phyloP scores from a whole-genome alignment of 2,797 vertebrate genomes.

The Pithecia hirsuta region DNA sequence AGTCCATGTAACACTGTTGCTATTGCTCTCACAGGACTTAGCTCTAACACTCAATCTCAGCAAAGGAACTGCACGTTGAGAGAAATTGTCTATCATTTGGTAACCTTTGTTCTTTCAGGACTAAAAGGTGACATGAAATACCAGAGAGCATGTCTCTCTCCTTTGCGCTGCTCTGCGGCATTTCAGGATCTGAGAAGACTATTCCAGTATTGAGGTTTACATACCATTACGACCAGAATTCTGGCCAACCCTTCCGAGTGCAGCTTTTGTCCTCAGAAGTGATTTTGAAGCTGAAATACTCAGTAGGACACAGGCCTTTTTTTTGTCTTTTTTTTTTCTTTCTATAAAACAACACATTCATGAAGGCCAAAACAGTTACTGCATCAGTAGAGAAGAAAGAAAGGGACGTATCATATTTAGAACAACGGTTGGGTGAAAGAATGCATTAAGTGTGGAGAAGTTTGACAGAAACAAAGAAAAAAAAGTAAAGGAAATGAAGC shows the following conservation, averaged over 20 bases:
- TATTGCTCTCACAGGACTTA: not conserved
- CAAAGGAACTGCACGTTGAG: constrained; percentile 41
- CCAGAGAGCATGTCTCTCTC: not conserved
- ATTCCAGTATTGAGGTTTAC: not conserved
- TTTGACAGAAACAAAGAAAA: not conserved
- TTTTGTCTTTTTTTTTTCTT: not conserved
- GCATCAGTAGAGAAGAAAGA: constrained; percentile 4
- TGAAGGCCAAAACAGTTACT: not conserved
- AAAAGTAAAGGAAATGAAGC: not conserved
- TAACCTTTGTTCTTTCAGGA: constrained; percentile 42
- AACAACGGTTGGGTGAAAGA: not conserved
- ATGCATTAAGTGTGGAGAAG: not conserved
- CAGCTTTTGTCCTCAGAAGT: constrained; percentile 38
- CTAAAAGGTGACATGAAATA: not conserved
- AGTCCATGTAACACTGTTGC: not conserved
- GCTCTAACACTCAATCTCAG: constrained; percentile 49
- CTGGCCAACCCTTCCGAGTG: not conserved
- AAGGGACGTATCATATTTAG: not conserved
- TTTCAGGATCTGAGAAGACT: constrained; percentile 46
- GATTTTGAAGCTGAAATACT: constrained; percentile 43
- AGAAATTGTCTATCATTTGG: constrained; percentile 30
- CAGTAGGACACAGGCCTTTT: not conserved
- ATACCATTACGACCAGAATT: not conserved
- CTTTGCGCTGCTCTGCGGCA: constrained; percentile 44
- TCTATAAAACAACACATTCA: constrained; percentile 13